Evolutionary conservation across 2,888 invertebrate species (phyloP), one percentile per base, ranked within the genome.

Genomic region (Dynastes grantii): DNA sequence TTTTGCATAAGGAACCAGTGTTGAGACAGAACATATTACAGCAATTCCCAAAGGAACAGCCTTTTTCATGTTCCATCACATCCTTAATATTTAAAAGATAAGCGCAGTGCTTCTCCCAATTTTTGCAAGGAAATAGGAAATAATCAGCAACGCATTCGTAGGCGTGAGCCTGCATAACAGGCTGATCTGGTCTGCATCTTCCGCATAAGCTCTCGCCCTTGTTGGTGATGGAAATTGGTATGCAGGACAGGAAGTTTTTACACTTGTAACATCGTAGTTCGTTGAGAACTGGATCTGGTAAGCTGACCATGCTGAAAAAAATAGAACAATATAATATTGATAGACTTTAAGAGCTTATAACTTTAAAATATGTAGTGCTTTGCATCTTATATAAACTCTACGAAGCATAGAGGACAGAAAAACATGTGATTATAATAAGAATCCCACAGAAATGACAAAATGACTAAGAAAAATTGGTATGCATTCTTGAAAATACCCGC

Each of bases 61-160:
- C 82, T 0, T 82, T 73, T 81, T 88, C 88, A 80, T 89, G 89
- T 6, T 84, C 79, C 2, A 83, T 71, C 64, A 85, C 82, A 37
- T 86, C 86, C 71, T 87, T 85, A 85, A 88, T 88, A 2, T 82
- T 79, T 11, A 87, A 81, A 9, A 81, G 76, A 67, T 82, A 84
- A 0, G 85, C 83, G 79, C 88, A 89, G 73, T 87, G 84, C 64
- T 85, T 84, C 13, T 82, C 81, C 85, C 86, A 87, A 81, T 87
- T 83, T 79, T 80, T 82, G 80, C 89, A 89, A 0, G 88, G 88
- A 81, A 86, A 88, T 29, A 83, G 65, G 80, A 87, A 88, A 70
- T 85, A 84, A 8, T 85, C 84, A 8, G 88, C 88, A 22, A 88
- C 73, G 0, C 85, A 85, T 82, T 88, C 88, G 79, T 86, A 88